Evolutionary conservation across 2,797 vertebrate genomes (phyloP).

Genomic region (Hydrolagus colliei): DNA sequence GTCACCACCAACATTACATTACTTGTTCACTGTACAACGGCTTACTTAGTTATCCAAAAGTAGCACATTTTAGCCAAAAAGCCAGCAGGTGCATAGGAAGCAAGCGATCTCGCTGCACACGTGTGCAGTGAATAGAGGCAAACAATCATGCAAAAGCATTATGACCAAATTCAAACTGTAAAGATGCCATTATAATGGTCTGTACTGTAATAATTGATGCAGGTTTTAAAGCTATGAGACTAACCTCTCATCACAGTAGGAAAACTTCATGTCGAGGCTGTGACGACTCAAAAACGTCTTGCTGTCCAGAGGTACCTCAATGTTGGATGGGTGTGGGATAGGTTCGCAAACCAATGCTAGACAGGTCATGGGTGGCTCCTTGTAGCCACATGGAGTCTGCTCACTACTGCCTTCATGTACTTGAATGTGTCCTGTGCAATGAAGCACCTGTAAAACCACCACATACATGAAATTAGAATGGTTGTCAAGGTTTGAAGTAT

Average conservation of each 20-base stretch:
- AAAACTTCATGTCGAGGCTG: constrained; percentile 98
- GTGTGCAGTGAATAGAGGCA: too few species aligned
- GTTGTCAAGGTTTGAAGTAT: not conserved
- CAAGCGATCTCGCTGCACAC: too few species aligned
- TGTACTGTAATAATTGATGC: not conserved
- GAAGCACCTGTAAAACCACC: constrained; percentile 69
- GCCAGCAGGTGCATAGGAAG: too few species aligned
- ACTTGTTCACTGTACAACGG: too few species aligned
- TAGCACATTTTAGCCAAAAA: too few species aligned
- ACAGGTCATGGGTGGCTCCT: constrained; percentile 76
- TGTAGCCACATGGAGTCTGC: constrained; percentile 63
- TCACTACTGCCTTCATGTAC: constrained; percentile 62
- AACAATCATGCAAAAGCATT: too few species aligned
- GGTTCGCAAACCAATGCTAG: constrained; percentile 93
- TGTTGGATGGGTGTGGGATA: constrained; percentile 93
- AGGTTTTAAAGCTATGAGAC: not conserved
- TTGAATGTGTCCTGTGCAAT: constrained; percentile 83
- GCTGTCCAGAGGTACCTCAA: constrained; percentile 94
- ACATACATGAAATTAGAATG: not conserved
- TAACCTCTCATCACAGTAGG: constrained; percentile 96
- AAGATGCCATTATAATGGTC: too few species aligned
- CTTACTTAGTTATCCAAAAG: too few species aligned
- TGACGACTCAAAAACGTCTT: constrained; percentile 98
- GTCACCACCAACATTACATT: too few species aligned
- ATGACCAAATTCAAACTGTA: too few species aligned